Evolutionary conservation across 2,797 vertebrate genomes (phyloP).

Genomic region (Lophotriccus pileatus): DNA sequence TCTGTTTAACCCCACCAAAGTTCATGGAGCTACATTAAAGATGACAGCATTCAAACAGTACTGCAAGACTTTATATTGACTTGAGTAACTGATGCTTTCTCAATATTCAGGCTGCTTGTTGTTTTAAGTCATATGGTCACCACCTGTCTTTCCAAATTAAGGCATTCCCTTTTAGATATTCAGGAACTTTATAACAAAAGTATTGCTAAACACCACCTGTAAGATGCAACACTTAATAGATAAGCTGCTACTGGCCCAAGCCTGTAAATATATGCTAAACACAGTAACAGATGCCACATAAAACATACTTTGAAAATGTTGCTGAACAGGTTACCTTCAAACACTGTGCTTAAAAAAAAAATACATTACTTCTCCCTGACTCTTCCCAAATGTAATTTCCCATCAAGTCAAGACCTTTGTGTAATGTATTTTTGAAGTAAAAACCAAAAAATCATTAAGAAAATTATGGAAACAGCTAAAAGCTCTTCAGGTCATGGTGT

Average conservation of each 20-base stretch:
- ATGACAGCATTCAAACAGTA: background rate
- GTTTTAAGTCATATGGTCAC: background rate
- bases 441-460: background rate
- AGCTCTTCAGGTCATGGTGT: background rate
- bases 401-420: background rate
- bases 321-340: background rate
- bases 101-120: background rate
- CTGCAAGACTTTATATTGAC: background rate
- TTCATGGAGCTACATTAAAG: background rate
- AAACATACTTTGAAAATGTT: background rate
- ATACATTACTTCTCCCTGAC: background rate
- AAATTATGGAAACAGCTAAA: background rate
- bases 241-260: background rate
- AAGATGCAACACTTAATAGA: background rate
- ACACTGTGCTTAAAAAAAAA: background rate
- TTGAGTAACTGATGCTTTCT: background rate
- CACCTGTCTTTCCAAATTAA: background rate
- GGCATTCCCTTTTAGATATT: background rate
- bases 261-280: background rate
- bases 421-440: background rate
- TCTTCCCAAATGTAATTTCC: background rate
- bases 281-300: background rate
- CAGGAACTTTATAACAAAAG: background rate
- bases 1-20: background rate
- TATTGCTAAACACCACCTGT: background rate